A percentile compares a stretch with the other conserved stretches of the same genome.
Evolutionary conservation across 2,797 vertebrate species (phyloP).

Genomic region (Enteromius fasciolatus): DNA sequence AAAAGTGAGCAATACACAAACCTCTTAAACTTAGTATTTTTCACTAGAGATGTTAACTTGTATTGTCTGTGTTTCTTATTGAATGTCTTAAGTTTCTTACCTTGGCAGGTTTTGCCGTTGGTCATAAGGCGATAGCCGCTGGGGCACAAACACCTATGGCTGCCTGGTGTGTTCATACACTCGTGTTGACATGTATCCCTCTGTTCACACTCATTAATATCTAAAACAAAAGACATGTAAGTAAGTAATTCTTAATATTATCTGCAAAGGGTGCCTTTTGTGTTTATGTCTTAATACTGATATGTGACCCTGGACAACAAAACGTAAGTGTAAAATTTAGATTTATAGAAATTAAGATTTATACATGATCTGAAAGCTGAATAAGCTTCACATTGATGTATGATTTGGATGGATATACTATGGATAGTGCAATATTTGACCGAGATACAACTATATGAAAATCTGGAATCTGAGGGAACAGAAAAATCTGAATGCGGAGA

Average conservation of each 20-base stretch:
- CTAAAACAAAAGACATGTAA: constrained; percentile 67
- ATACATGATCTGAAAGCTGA: no score
- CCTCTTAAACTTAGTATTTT: background rate
- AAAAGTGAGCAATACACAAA: background rate
- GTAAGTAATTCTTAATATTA: background rate
- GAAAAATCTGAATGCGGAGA: no score
- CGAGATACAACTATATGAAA: no score
- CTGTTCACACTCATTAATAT: constrained; percentile 94
- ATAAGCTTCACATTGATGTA: no score
- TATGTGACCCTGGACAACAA: no score
- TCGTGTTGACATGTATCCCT: constrained; percentile 91
- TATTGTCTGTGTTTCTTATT: background rate
- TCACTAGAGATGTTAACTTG: background rate
- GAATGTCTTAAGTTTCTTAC: constrained; percentile 67
- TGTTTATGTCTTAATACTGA: background rate
- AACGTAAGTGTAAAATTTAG: no score
- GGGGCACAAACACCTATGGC: constrained; percentile 90
- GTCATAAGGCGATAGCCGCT: constrained; percentile 87
- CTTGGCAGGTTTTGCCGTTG: constrained; percentile 95
- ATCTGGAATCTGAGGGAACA: no score
- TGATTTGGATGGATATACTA: no score
- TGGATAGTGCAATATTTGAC: no score
- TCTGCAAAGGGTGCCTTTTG: background rate
- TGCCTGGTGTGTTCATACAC: constrained; percentile 91
- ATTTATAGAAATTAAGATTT: no score